Percentiles rank a stretch among this genome's conserved stretches.
phyloP scores from a whole-genome alignment of 2,113 vertebrate species.

The Phylloscopus trochilus region DNA sequence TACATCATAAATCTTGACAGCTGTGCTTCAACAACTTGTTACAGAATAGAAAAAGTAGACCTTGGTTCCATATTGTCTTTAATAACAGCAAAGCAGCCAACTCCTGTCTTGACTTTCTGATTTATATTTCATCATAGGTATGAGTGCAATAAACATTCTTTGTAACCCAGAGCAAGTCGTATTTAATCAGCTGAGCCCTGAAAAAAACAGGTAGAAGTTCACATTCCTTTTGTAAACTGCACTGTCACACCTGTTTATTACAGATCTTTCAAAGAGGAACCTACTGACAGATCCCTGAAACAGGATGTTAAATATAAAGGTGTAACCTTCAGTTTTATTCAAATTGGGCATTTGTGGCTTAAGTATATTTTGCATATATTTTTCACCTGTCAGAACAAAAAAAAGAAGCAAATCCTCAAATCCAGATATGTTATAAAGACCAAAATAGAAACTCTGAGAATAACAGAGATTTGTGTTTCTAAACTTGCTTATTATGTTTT shows the following conservation, averaged over 20 bases:
- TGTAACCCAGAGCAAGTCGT: neutral
- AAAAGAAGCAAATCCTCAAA: conserved; percentile 46
- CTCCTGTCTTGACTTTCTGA: neutral
- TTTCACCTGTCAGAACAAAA: conserved; percentile 55
- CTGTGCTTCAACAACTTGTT: neutral
- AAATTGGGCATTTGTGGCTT: conserved; percentile 33
- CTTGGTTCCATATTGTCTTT: neutral
- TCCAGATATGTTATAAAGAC: conserved; percentile 49
- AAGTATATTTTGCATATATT: conserved; percentile 25
- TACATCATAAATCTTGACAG: neutral
- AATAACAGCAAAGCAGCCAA: neutral
- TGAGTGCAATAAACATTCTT: neutral
- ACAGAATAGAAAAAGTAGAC: neutral
- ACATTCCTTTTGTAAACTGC: conserved; percentile 12
- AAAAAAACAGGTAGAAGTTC: conserved; percentile 14
- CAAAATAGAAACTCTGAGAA: conserved; percentile 62
- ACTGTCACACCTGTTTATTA: neutral
- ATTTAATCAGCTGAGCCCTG: neutral
- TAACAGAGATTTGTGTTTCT: conserved; percentile 58
- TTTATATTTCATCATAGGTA: neutral
- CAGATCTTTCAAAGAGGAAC: neutral
- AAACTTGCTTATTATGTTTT: conserved; percentile 72
- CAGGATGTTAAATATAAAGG: conserved; percentile 32
- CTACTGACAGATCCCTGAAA: neutral
- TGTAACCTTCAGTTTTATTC: conserved; percentile 40